Base-by-base conservation (phyloP, 2,113 vertebrate genomes). In the Passer domesticus region DNA sequence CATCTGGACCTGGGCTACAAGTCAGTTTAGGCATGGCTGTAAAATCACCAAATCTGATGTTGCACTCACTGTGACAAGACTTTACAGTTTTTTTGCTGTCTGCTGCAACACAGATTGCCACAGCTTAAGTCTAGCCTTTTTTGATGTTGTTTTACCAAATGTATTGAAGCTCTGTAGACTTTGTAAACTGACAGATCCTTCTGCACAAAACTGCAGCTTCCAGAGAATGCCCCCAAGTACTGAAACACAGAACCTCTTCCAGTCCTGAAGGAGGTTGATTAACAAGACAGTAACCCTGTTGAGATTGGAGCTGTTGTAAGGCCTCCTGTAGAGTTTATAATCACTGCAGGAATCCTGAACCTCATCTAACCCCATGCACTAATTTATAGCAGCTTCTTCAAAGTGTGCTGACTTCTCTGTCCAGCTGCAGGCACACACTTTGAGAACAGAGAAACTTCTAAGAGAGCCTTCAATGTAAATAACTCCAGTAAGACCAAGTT, bases 221-320 rank as follows among this genome's bases (percentile, higher is more conserved):
- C 72, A 88, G 70, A 69, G 56, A 86, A 81, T 67, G 31, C 55
- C 69, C 56, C 37, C 30, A 30, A 59, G 81, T 89, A 33, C 67
- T 53, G 83, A 83, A 47, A 43, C 2, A 3, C 20, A 4, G 91
- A 88, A 72, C 52, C 1, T n/a, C 75, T 90, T 89, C 59, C 44
- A 90, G 75, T 92, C 72, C 90, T 87, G 55, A 90, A 86, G 88
- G 92, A 92, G 91, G 91, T 13, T 94, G 92, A 94, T 95, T 96
- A 97, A 92, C 80, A 93, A 89, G 80, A 89, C 76, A 87, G 92
- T 93, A 90, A 87, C 78, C 88, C 93, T 93, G 88, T 95, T 0
- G 63, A 90, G 93, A 91, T 66, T 2, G 23, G 58, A 95, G 87
- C 72, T 96, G 41, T 91, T 93, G 64, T 64, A 70, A 70, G 49